Conservation (phyloP, 1,140 invertebrate species). For the Drosophila arawakana region DNA sequence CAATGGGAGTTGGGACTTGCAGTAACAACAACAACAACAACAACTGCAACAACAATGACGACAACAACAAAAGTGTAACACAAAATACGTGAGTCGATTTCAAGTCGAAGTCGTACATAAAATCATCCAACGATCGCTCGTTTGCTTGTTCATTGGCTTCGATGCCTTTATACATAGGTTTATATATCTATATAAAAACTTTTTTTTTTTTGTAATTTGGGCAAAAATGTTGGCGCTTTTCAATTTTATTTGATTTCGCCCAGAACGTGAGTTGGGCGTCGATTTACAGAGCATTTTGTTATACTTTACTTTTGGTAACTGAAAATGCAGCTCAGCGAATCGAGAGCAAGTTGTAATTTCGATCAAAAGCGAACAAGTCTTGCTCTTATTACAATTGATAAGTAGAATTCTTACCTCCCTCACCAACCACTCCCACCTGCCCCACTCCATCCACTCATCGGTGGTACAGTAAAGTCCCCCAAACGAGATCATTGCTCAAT, state of each 20-base stretch:
- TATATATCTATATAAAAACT: not conserved
- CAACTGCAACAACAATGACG: conserved; percentile 14
- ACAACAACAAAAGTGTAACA: conserved; percentile 69
- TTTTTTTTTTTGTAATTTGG: conserved; percentile 11
- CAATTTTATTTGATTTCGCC: conserved; percentile 71
- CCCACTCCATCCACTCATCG: not conserved
- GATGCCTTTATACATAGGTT: not conserved
- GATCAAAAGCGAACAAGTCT: conserved; percentile 12
- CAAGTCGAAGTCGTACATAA: conserved; percentile 36
- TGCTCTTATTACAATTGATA: conserved; percentile 54
- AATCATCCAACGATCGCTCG: conserved; percentile 38
- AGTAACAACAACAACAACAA: not conserved
- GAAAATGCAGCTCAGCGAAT: conserved; percentile 20
- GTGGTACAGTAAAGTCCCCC: conserved; percentile 3
- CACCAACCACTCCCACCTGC: not conserved
- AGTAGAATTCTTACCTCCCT: conserved; percentile 37
- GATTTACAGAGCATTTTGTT: conserved; percentile 73
- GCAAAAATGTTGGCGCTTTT: conserved; percentile 47
- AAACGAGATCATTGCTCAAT: conserved; percentile 75
- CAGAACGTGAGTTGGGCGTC: conserved; percentile 77
- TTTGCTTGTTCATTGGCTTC: conserved; percentile 17
- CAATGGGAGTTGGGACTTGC: conserved; percentile 24
- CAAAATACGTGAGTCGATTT: conserved; percentile 81
- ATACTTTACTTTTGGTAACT: conserved; percentile 41
- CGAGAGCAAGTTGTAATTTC: conserved; percentile 61